Percentiles rank a stretch among this genome's conserved stretches.
phyloP scores from a whole-genome alignment of 2,113 vertebrate genomes.

The Alexandromys fortis region DNA sequence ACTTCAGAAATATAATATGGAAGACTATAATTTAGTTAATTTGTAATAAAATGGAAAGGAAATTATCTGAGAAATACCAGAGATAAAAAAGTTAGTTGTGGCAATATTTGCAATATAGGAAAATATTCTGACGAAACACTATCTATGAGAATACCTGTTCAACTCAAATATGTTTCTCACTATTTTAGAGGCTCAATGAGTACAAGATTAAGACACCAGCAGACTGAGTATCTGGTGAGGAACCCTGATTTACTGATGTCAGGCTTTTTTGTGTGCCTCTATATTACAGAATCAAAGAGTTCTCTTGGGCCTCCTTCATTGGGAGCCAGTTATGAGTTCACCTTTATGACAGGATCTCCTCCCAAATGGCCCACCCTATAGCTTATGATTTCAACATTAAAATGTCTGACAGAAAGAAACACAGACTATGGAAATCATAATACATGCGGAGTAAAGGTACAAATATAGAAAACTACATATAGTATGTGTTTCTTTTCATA shows the following conservation, averaged over 20 bases:
- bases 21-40: background rate
- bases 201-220: background rate
- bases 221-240: background rate
- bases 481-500: background rate
- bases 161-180: background rate
- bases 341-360: background rate
- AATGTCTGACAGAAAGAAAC: background rate
- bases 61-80: background rate
- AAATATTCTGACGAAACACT: background rate
- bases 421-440: background rate
- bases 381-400: background rate
- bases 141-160: background rate
- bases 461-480: background rate
- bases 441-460: background rate
- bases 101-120: background rate
- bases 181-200: background rate
- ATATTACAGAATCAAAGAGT: background rate
- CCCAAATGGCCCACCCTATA: background rate
- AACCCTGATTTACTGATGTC: fast-evolving
- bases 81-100: background rate
- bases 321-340: background rate
- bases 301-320: background rate
- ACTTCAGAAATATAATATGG: background rate
- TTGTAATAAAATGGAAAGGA: background rate
- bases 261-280: too few relatives aligned